Evolutionary conservation across 1,140 invertebrate genomes (phyloP).

Genomic region (Nixonia krombeini): DNA sequence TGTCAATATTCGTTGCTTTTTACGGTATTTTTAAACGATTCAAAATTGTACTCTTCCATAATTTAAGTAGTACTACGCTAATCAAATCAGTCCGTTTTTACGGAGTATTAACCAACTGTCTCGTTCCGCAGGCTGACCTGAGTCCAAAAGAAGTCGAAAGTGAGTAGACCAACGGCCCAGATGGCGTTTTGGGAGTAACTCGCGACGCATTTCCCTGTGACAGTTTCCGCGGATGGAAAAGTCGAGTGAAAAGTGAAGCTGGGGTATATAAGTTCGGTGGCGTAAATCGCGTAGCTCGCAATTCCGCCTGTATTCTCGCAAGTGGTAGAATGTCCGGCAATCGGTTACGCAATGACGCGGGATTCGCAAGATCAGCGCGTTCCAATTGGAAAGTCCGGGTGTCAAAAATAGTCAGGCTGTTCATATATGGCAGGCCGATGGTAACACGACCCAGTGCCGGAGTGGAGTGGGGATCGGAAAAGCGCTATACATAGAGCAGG

Average conservation of each 20-base stretch:
- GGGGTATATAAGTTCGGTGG: neutral
- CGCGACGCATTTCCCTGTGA: too few relatives aligned
- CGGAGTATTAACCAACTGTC: slow-evolving; percentile 13
- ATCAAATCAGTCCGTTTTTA: neutral
- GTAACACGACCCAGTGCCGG: slow-evolving; percentile 62
- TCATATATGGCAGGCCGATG: slow-evolving; percentile 68
- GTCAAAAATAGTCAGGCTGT: slow-evolving; percentile 66
- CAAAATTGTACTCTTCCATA: too few relatives aligned
- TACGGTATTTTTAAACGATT: too few relatives aligned
- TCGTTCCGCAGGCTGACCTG: slow-evolving; percentile 77
- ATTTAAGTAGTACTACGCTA: too few relatives aligned
- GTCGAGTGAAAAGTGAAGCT: neutral
- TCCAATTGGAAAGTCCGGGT: slow-evolving; percentile 49
- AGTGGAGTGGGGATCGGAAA: slow-evolving; percentile 43
- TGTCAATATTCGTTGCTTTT: too few relatives aligned
- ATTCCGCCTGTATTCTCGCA: too few relatives aligned
- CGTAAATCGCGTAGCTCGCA: too few relatives aligned
- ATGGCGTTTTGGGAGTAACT: neutral
- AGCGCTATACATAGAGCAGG: slow-evolving; percentile 60
- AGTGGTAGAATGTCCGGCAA: slow-evolving; percentile 11
- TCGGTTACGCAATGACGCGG: slow-evolving; percentile 36
- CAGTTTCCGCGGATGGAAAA: too few relatives aligned
- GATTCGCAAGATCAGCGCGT: slow-evolving; percentile 20
- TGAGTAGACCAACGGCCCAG: slow-evolving; percentile 72
- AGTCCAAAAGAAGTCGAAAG: slow-evolving; percentile 81